A percentile compares a stretch with the other conserved stretches of the same genome.
phyloP scores from a whole-genome alignment of 1,140 invertebrate genomes.

The Whitmania pigra region DNA sequence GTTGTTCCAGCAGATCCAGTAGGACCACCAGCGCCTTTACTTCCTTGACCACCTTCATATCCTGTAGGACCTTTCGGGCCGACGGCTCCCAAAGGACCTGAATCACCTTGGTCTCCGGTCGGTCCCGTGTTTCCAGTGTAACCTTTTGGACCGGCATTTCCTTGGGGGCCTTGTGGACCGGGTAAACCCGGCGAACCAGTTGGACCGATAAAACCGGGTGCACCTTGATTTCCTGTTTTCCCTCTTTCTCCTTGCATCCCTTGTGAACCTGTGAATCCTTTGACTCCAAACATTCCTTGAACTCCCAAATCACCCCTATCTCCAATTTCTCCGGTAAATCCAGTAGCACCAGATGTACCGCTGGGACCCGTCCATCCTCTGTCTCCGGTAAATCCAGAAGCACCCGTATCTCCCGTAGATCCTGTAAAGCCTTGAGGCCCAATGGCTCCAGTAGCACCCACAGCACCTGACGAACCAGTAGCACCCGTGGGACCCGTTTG shows the following conservation, averaged over 20 bases:
- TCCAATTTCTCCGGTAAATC: constrained; percentile 4
- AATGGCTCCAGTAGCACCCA: neutral
- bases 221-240: neutral
- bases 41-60: neutral
- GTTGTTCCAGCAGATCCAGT: neutral
- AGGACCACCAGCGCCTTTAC: neutral
- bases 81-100: neutral
- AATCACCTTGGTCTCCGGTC: too few relatives aligned
- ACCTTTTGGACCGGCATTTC: neutral
- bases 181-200: neutral
- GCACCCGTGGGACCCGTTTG: neutral
- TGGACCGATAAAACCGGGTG: neutral
- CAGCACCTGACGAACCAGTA: neutral
- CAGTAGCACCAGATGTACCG: neutral
- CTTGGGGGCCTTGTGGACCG: neutral
- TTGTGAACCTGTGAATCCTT: neutral
- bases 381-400: constrained; percentile 10
- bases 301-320: neutral
- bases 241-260: neutral
- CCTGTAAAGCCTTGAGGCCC: neutral
- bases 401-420: neutral
- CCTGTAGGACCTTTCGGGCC: neutral
- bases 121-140: too few relatives aligned
- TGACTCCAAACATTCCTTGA: neutral
- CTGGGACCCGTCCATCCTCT: neutral